Conservation (phyloP, 1,140 invertebrate species). For the Bombus confusus region DNA sequence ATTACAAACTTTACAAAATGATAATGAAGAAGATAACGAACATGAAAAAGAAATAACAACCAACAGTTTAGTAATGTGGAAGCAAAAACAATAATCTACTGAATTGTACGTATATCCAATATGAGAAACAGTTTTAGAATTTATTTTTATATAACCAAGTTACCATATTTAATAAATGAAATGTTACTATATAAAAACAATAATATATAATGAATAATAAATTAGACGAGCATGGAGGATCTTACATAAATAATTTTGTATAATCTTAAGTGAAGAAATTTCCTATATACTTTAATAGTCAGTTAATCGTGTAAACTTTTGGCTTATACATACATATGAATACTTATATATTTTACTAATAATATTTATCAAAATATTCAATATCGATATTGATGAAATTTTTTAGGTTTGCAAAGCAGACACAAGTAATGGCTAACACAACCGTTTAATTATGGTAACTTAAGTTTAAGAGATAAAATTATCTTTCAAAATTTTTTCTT, state of each 20-base stretch:
- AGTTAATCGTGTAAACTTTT: background rate
- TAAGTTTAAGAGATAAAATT: background rate
- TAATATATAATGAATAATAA: conserved; percentile 2
- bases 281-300: background rate
- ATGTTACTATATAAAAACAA: background rate
- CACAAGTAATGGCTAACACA: background rate
- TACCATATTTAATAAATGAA: background rate
- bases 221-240: conserved; percentile 64
- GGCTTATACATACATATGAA: background rate
- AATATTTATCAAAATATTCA: background rate
- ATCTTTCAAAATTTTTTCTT: background rate
- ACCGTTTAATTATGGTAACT: background rate
- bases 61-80: conserved; percentile 71
- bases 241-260: conserved; percentile 5
- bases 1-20: conserved; percentile 79
- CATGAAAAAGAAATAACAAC: conserved; percentile 80
- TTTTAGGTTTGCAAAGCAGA: background rate
- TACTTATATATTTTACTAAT: background rate
- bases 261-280: background rate
- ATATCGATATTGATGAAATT: background rate
- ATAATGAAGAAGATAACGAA: conserved; percentile 83
- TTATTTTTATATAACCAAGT: background rate
- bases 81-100: conserved; percentile 60
- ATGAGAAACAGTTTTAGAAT: background rate
- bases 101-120: conserved; percentile 19